phyloP scores from a whole-genome alignment of 2,888 invertebrate species.

The Steinernema hermaphroditum region DNA sequence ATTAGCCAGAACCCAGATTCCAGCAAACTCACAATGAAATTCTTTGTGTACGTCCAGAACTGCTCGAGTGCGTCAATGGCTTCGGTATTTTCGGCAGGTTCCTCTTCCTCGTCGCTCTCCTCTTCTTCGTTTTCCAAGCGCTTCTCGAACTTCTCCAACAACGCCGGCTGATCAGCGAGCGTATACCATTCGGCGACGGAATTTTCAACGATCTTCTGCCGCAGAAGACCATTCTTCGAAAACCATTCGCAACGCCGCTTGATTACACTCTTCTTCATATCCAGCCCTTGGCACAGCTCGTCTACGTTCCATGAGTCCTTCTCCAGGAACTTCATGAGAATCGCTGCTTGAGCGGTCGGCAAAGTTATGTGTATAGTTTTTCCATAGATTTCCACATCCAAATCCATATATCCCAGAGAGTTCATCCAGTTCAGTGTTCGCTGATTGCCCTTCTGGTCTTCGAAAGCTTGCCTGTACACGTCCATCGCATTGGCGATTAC shows the following conservation, averaged over 20 bases:
- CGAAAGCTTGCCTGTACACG: conserved; percentile 42
- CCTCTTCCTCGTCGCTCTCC: conserved; percentile 41
- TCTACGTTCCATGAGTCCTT: conserved; percentile 51
- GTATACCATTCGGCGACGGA: not conserved
- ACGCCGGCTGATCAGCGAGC: not conserved
- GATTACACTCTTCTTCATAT: conserved; percentile 38
- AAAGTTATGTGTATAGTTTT: conserved; percentile 46
- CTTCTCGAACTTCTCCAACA: not conserved
- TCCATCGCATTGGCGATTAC: conserved; percentile 42
- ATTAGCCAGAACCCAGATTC: no score
- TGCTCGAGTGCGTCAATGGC: conserved; percentile 58
- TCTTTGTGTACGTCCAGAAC: conserved; percentile 62
- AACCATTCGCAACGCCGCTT: conserved; percentile 56
- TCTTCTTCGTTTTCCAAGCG: conserved; percentile 16
- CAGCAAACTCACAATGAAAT: conserved; percentile 44
- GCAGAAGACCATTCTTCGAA: conserved; percentile 42
- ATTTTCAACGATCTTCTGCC: not conserved
- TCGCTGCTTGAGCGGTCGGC: conserved; percentile 49
- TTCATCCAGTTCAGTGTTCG: conserved; percentile 51
- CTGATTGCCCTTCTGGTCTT: conserved; percentile 37
- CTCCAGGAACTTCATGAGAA: conserved; percentile 53
- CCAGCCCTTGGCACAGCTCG: conserved; percentile 46
- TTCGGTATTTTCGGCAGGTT: conserved; percentile 38
- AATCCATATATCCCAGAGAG: conserved; percentile 46
- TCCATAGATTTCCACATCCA: conserved; percentile 47